Conservation (phyloP, 2,888 invertebrate genomes). For the Norana najaformis region DNA sequence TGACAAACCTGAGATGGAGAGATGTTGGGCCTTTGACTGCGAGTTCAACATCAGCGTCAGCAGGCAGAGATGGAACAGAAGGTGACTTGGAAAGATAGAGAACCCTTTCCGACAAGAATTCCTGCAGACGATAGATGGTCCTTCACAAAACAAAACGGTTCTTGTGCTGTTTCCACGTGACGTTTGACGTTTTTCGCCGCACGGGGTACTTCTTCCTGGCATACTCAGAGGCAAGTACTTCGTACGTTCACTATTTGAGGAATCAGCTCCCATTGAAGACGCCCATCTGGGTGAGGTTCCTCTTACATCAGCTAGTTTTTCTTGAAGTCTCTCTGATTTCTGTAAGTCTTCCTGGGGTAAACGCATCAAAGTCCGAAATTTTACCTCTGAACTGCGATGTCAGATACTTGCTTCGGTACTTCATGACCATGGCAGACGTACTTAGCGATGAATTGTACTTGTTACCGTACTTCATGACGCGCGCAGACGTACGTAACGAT, state of each 20-base stretch:
- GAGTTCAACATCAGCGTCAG: not conserved
- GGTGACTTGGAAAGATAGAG: not conserved
- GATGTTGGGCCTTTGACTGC: not conserved
- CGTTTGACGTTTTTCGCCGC: not conserved
- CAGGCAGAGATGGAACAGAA: not conserved
- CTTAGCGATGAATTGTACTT: not conserved
- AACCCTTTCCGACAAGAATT: not conserved
- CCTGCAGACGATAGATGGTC: not conserved
- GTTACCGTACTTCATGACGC: not conserved
- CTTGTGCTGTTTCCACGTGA: not conserved
- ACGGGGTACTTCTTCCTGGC: not conserved
- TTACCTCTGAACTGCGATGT: too few relatives aligned
- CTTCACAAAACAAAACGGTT: not conserved
- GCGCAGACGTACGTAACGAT: not conserved
- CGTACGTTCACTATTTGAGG: not conserved
- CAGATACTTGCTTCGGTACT: too few relatives aligned
- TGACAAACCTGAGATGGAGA: constrained; percentile 5
- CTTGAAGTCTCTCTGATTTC: not conserved
- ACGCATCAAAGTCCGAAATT: too few relatives aligned
- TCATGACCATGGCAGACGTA: too few relatives aligned
- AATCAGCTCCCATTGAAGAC: not conserved
- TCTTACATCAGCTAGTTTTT: not conserved
- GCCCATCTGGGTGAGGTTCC: not conserved
- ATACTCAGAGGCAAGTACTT: not conserved
- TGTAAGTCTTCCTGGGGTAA: too few relatives aligned